Conservation (phyloP, 2,888 invertebrate genomes). For the Harpalus rufipes region DNA sequence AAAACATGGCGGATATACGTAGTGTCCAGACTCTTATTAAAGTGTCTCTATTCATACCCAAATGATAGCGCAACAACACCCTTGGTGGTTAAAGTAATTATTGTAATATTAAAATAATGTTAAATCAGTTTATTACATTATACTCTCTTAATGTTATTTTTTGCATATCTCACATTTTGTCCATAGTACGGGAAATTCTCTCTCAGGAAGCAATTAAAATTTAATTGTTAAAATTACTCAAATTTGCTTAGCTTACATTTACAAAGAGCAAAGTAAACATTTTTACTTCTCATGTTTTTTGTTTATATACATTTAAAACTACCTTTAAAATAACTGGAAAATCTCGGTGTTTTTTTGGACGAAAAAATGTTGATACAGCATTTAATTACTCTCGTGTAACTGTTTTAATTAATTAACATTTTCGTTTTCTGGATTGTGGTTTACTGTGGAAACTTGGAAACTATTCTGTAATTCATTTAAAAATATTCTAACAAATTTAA, state of each 20-base stretch:
- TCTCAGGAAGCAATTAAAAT: constrained; percentile 18
- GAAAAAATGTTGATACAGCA: constrained; percentile 23
- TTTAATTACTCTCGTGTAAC: constrained; percentile 9
- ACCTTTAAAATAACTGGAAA: constrained; percentile 8
- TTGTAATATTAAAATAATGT: too few species aligned
- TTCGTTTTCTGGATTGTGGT: not conserved
- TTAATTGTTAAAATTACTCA: constrained; percentile 23
- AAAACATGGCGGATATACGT: too few species aligned
- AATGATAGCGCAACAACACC: too few species aligned
- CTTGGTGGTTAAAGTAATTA: too few species aligned
- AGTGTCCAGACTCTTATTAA: too few species aligned
- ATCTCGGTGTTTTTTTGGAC: not conserved
- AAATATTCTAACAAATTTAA: constrained; percentile 44
- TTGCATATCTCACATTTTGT: not conserved
- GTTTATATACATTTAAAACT: constrained; percentile 11
- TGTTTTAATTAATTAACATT: constrained; percentile 45
- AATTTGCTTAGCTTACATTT: constrained; percentile 3
- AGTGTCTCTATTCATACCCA: too few species aligned
- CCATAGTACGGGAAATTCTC: not conserved
- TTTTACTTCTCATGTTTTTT: constrained; percentile 9
- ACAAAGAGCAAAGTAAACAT: constrained; percentile 19
- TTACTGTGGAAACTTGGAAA: not conserved
- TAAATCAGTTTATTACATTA: too few species aligned
- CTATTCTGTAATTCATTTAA: constrained; percentile 37
- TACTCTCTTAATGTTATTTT: not conserved